Conservation (phyloP, 2,797 vertebrate genomes). For the Bucorvus abyssinicus region DNA sequence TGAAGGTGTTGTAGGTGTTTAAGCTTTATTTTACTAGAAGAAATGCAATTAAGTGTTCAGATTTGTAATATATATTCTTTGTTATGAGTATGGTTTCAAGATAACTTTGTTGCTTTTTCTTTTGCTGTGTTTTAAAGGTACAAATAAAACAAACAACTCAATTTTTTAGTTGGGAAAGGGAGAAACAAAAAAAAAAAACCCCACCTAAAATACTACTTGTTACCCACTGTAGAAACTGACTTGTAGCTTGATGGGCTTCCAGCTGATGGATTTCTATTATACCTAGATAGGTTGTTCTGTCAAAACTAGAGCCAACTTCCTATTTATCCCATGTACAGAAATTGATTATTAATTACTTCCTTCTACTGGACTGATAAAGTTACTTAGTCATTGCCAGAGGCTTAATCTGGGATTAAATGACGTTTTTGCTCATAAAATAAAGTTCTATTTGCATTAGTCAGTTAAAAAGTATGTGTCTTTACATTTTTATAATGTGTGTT, state of each 20-base stretch:
- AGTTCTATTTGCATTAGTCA: constrained; percentile 67
- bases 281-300: constrained; percentile 18
- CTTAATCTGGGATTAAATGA: constrained; percentile 66
- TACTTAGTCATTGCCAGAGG: constrained; percentile 51
- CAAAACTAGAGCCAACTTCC: not conserved
- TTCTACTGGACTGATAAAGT: constrained; percentile 42
- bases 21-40: not conserved
- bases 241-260: not conserved
- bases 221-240: not conserved
- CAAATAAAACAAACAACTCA: not conserved
- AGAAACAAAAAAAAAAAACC: not conserved
- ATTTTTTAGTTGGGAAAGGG: not conserved
- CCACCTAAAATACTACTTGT: not conserved
- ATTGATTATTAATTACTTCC: constrained; percentile 42
- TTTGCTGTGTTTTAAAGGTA: not conserved
- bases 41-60: not conserved
- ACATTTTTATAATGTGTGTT: constrained; percentile 9
- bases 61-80: not conserved
- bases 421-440: constrained; percentile 63
- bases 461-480: constrained; percentile 49
- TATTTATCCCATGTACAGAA: not conserved
- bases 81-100: not conserved
- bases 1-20: not conserved
- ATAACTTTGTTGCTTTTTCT: not conserved
- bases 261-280: constrained; percentile 31